Evolutionary conservation across 1,140 invertebrate species (phyloP).

Genomic region (Meloidogyne floridensis): DNA sequence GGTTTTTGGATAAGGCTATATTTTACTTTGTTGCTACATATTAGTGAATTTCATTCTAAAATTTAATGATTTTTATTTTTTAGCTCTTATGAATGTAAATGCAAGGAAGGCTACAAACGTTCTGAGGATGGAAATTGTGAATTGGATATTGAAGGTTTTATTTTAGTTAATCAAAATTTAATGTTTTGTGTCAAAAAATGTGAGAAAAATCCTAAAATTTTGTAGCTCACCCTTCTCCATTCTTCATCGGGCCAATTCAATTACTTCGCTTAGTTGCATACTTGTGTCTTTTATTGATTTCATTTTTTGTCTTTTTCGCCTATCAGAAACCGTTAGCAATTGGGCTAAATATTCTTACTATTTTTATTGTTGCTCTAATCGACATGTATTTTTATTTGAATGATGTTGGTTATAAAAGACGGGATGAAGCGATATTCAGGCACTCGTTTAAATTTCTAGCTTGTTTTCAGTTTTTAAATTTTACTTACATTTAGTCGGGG

Average conservation of each 20-base stretch:
- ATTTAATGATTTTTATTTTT: not conserved
- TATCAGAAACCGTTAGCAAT: constrained; percentile 43
- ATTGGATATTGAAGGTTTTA: constrained; percentile 65
- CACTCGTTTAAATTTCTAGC: not conserved
- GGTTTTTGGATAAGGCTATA: too few species aligned
- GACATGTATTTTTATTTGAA: constrained; percentile 36
- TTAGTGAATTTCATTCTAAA: too few species aligned
- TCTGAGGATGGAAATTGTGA: constrained; percentile 50
- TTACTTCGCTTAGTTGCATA: constrained; percentile 54
- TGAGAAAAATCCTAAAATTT: not conserved
- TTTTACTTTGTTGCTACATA: too few species aligned
- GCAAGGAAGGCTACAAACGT: constrained; percentile 59
- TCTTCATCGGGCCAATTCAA: constrained; percentile 48
- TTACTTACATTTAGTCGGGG: not conserved
- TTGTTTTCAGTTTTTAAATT: not conserved
- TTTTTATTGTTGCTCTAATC: constrained; percentile 45
- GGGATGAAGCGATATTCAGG: constrained; percentile 18
- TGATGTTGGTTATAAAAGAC: not conserved
- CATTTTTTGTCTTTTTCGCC: constrained; percentile 53
- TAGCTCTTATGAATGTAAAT: constrained; percentile 75
- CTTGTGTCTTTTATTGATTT: constrained; percentile 47
- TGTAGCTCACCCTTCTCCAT: constrained; percentile 47
- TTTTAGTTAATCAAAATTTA: constrained; percentile 13
- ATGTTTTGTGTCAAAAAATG: not conserved
- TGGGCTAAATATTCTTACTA: constrained; percentile 41